phyloP scores from a whole-genome alignment of 2,113 vertebrate genomes.

The Pedetes capensis region DNA sequence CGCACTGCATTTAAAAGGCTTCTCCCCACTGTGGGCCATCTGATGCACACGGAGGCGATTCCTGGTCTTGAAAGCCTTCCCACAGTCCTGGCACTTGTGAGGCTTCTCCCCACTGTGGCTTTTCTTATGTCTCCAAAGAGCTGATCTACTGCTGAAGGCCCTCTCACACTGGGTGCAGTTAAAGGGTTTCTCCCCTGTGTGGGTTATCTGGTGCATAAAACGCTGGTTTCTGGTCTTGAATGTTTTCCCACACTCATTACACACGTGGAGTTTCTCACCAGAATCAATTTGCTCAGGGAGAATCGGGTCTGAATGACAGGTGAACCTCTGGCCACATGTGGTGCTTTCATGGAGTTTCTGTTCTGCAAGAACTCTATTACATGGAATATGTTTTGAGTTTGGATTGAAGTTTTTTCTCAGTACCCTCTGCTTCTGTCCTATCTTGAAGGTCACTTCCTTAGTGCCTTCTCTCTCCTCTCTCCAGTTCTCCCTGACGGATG shows the following conservation, averaged over 20 bases:
- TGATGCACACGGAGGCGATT: not conserved
- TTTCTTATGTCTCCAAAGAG: constrained; percentile 20
- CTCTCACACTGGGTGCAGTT: constrained; percentile 35
- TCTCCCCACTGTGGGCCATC: not conserved
- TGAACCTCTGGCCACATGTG: not conserved
- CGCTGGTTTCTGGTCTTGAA: constrained; percentile 39
- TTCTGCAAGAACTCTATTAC: not conserved
- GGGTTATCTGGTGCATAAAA: constrained; percentile 4
- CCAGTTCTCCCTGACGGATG: not conserved
- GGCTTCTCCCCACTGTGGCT: constrained; percentile 24
- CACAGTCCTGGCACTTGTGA: not conserved
- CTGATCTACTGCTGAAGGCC: constrained; percentile 23
- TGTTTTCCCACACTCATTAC: constrained; percentile 38
- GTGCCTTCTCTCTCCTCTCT: not conserved
- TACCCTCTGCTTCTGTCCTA: not conserved
- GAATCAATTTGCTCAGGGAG: constrained; percentile 2
- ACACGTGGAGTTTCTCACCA: not conserved
- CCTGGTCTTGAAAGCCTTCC: constrained; percentile 45
- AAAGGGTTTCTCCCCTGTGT: constrained; percentile 49
- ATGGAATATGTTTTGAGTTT: not conserved
- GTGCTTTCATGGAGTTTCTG: not conserved
- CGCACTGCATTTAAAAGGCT: not conserved
- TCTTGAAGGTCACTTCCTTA: not conserved
- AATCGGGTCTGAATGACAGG: not conserved
- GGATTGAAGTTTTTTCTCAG: not conserved